These are phyloP conservation scores for Pseudorhombus dupliciocellatus DNA, from an alignment of 2,113 vertebrate species.

Conservation along the genomic window DNA sequence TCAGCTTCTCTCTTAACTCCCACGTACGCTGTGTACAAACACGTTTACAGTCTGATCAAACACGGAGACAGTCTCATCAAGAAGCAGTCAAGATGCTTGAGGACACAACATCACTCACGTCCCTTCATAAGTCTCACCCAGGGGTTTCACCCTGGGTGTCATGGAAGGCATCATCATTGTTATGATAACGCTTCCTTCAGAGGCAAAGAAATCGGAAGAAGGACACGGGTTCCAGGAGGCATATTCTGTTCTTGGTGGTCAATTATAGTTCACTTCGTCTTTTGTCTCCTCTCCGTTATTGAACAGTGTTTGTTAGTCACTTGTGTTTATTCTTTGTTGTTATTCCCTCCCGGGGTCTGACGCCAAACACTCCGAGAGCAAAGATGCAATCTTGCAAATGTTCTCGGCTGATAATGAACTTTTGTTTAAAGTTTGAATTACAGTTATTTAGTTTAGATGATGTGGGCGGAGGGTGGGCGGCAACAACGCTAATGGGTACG, in stretches of 20 bases:
- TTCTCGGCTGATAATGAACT: no score
- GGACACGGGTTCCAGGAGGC: not conserved
- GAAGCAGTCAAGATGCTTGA: slow-evolving; percentile 2
- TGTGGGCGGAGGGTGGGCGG: no score
- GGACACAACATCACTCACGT: not conserved
- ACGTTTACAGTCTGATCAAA: slow-evolving; percentile 21
- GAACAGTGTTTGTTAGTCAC: not conserved
- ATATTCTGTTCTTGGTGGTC: no score
- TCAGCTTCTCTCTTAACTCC: slow-evolving; percentile 7
- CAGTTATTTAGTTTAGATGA: no score
- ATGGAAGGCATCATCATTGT: no score
- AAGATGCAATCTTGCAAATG: not conserved
- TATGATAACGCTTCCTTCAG: no score
- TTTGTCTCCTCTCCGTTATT: no score
- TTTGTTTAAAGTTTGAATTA: no score
- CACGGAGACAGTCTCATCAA: not conserved
- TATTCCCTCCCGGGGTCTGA: not conserved
- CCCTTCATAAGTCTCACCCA: not conserved
- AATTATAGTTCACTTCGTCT: no score
- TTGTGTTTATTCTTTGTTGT: not conserved
- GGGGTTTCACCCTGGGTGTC: no score
- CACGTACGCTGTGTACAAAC: slow-evolving; percentile 7
- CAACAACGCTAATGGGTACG: no score
- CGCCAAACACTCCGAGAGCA: not conserved
- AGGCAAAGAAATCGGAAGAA: not conserved